Conservation (phyloP, 2,797 vertebrate species). For the Natrix natrix region DNA sequence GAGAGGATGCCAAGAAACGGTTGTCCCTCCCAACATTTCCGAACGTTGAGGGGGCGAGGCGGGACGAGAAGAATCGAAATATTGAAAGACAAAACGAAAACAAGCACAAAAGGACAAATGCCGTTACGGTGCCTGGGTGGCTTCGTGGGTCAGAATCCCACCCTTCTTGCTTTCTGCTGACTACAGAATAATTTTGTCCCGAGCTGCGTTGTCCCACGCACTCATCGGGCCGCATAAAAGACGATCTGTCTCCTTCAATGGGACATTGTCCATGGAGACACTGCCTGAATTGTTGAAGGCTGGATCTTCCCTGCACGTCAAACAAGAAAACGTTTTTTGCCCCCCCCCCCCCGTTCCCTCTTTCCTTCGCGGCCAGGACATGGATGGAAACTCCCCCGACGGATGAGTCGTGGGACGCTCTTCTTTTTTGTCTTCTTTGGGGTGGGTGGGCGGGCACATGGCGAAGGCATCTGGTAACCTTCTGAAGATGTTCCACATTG, state of each 20-base stretch:
- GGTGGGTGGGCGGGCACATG: neutral
- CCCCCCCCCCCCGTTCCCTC: no score
- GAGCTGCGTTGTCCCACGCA: neutral
- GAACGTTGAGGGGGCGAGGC: neutral
- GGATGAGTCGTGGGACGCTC: neutral
- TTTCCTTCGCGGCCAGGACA: neutral
- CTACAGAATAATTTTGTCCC: neutral
- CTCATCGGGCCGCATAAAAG: conserved; percentile 20
- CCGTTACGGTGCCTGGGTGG: neutral
- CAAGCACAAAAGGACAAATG: neutral
- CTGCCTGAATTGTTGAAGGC: neutral
- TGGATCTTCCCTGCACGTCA: neutral
- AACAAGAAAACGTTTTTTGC: neutral
- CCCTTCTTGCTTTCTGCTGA: neutral
- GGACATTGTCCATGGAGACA: neutral
- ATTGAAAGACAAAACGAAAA: neutral
- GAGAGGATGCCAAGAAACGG: neutral
- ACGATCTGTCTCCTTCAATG: neutral
- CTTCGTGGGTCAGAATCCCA: neutral
- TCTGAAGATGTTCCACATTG: conserved; percentile 17
- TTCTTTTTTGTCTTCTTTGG: neutral
- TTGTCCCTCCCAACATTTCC: neutral
- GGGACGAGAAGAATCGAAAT: neutral
- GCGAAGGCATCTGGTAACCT: neutral
- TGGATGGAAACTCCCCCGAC: neutral